A percentile compares a stretch with the other conserved stretches of the same genome.
Conservation (phyloP, 2,113 vertebrate species). For the Alethe castanea region DNA sequence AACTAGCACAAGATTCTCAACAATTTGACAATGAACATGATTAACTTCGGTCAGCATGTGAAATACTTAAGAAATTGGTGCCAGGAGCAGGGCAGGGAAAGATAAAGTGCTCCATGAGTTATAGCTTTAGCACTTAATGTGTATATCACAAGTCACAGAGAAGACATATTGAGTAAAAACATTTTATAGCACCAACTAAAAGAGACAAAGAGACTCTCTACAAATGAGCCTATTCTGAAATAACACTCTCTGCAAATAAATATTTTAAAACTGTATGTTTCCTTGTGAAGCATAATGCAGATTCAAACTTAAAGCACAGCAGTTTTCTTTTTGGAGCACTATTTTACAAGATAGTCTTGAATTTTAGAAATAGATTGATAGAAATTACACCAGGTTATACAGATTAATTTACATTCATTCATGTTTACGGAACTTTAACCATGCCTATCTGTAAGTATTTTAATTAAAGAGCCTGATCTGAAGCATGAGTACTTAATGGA, state of each 20-base stretch:
- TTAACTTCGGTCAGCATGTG: neutral
- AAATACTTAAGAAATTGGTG: slow-evolving; percentile 38
- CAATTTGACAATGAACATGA: neutral
- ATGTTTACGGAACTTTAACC: neutral
- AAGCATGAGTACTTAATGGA: neutral
- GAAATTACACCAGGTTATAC: neutral
- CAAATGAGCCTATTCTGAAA: neutral
- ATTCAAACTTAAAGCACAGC: neutral
- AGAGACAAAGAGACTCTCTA: neutral
- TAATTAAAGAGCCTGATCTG: neutral
- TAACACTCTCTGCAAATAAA: neutral
- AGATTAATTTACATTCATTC: neutral
- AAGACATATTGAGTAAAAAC: neutral
- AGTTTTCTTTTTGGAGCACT: neutral
- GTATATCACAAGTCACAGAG: neutral
- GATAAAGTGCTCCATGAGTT: slow-evolving; percentile 4
- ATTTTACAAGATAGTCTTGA: neutral
- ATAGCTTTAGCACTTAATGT: neutral
- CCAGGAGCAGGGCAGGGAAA: neutral
- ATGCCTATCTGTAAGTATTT: neutral
- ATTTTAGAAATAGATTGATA: neutral
- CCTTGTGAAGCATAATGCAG: neutral
- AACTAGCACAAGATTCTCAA: neutral
- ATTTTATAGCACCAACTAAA: neutral
- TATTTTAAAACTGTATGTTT: neutral